Conservation (phyloP, 2,888 invertebrate species). For the Himalopsyche anomala region DNA sequence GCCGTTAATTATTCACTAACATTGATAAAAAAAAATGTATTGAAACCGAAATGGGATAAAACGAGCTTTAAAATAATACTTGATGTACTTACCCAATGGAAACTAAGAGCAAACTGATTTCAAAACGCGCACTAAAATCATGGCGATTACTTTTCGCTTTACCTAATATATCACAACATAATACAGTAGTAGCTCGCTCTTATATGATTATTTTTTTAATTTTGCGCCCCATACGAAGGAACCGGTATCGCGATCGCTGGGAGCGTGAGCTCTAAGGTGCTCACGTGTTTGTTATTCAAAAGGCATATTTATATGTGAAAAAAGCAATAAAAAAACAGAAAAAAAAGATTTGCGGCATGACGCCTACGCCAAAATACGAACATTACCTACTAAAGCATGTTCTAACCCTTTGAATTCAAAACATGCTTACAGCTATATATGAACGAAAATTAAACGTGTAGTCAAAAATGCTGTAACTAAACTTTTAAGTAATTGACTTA, state of each 20-base stretch:
- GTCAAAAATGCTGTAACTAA: too few relatives aligned
- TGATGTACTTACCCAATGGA: too few relatives aligned
- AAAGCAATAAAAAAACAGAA: constrained; percentile 20
- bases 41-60: too few relatives aligned
- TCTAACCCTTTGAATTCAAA: neutral
- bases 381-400: neutral
- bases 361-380: constrained; percentile 26
- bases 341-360: constrained; percentile 10
- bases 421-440: neutral
- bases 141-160: too few relatives aligned
- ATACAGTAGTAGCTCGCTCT: neutral
- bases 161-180: neutral
- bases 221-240: neutral
- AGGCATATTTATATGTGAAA: constrained; percentile 20
- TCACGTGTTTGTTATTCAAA: constrained; percentile 16
- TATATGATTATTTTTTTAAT: neutral
- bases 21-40: too few relatives aligned
- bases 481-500: too few relatives aligned
- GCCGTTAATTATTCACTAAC: too few relatives aligned
- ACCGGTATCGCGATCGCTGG: neutral
- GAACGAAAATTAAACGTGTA: neutral
- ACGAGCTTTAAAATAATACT: too few relatives aligned
- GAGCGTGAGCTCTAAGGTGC: constrained; percentile 7
- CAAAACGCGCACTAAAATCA: too few relatives aligned
- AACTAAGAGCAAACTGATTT: too few relatives aligned